A percentile compares a stretch with the other conserved stretches of the same genome.
Evolutionary conservation across 1,140 invertebrate species (phyloP).

Genomic region (Octopus bimaculoides): DNA sequence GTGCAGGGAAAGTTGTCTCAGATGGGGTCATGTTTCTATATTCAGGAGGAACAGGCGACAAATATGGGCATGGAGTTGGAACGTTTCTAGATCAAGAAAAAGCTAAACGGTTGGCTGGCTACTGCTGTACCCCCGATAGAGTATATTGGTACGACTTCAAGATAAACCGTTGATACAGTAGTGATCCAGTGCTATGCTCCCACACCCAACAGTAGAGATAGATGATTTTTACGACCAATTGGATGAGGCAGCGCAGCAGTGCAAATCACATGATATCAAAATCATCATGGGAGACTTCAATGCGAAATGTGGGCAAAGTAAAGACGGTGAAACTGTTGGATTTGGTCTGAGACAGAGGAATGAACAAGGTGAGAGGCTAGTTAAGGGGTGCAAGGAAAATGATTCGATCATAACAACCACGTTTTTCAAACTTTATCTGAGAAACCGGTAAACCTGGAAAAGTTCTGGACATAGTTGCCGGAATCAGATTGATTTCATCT

Average conservation of each 20-base stretch:
- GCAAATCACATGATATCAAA: neutral
- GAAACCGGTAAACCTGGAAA: neutral
- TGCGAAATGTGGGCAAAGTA: neutral
- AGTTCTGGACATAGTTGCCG: neutral
- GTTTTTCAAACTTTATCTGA: neutral
- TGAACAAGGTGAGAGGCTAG: neutral
- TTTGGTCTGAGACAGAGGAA: neutral
- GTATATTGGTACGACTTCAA: neutral
- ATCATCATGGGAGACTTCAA: neutral
- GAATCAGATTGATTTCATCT: neutral
- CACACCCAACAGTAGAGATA: neutral
- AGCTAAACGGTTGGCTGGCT: neutral
- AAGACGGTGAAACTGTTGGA: neutral
- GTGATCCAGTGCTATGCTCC: neutral
- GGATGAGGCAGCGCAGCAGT: neutral
- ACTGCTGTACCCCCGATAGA: neutral
- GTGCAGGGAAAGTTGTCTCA: neutral
- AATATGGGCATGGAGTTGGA: neutral
- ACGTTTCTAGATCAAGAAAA: neutral
- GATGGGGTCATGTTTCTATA: neutral
- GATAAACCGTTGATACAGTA: neutral
- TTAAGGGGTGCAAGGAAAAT: neutral
- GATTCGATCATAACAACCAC: neutral
- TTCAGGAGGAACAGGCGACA: neutral
- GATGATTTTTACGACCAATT: neutral